Evolutionary conservation across 1,140 invertebrate genomes (phyloP).

Genomic region (Melitaea cinxia): DNA sequence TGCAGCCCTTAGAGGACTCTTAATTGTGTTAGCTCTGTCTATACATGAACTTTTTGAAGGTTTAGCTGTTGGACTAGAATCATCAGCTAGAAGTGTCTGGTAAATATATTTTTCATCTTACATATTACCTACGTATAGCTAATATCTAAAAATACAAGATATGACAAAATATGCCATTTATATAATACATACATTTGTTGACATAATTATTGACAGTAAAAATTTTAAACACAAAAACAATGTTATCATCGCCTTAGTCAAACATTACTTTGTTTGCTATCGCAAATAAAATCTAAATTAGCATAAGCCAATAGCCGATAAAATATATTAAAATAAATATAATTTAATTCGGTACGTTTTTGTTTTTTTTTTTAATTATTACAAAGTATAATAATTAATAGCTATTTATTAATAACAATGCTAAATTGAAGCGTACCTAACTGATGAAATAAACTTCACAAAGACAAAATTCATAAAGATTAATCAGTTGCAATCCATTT

Average conservation of each 20-base stretch:
- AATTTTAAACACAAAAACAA: background rate
- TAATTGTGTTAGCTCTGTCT: constrained; percentile 94
- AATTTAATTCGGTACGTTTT: background rate
- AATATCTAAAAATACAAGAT: no score
- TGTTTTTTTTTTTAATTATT: no score
- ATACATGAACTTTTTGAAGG: constrained; percentile 97
- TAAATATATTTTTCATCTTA: constrained; percentile 51
- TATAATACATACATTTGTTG: background rate
- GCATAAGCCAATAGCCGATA: background rate
- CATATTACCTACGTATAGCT: no score
- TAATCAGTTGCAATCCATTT: no score
- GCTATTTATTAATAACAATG: no score
- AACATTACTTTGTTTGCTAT: background rate
- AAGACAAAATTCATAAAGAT: no score
- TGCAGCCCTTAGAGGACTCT: constrained; percentile 86
- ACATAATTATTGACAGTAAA: background rate
- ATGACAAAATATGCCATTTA: no score
- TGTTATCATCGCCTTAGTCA: background rate
- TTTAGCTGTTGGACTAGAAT: constrained; percentile 92
- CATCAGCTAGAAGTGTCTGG: constrained; percentile 86
- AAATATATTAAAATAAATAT: constrained; percentile 1
- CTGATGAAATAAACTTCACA: no score
- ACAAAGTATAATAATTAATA: no score
- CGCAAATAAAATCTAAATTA: background rate
- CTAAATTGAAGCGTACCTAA: no score